phyloP scores from a whole-genome alignment of 2,888 invertebrate genomes.

The Rhingia rostrata region DNA sequence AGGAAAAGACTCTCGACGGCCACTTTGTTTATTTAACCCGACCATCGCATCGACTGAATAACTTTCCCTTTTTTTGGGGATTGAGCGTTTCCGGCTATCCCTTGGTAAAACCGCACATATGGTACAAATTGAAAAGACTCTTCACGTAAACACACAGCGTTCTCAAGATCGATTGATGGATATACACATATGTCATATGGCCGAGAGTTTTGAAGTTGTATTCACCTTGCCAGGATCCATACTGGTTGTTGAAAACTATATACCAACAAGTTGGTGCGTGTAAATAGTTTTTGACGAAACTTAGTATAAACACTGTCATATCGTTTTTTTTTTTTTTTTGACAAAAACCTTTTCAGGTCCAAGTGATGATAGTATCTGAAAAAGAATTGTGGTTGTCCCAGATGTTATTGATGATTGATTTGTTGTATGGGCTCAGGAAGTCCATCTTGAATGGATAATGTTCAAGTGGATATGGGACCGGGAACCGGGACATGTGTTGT shows the following conservation, averaged over 20 bases:
- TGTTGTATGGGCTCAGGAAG: constrained; percentile 13
- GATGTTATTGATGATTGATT: constrained; percentile 13
- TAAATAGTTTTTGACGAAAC: constrained; percentile 12
- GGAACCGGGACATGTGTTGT: no score
- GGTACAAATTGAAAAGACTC: constrained; percentile 50
- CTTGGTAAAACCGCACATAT: constrained; percentile 41
- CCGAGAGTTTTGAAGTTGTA: constrained; percentile 1
- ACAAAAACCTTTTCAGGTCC: constrained; percentile 10
- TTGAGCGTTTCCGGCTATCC: constrained; percentile 63
- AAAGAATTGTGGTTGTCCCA: constrained; percentile 15
- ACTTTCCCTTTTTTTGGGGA: constrained; percentile 57
- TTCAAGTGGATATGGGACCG: no score
- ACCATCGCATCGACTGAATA: constrained; percentile 48
- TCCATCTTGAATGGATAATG: no score
- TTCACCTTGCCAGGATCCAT: constrained; percentile 36
- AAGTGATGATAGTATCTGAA: not conserved
- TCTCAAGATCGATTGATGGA: constrained; percentile 38
- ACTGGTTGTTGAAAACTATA: constrained; percentile 8
- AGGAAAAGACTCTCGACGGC: constrained; percentile 46
- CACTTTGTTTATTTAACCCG: constrained; percentile 69
- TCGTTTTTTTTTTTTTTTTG: constrained; percentile 10
- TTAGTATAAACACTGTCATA: constrained; percentile 40
- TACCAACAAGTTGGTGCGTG: not conserved
- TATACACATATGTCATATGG: constrained; percentile 23
- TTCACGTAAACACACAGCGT: constrained; percentile 42